Evolutionary conservation across 1,140 invertebrate genomes (phyloP).

Genomic region (Epicauta chinensis): DNA sequence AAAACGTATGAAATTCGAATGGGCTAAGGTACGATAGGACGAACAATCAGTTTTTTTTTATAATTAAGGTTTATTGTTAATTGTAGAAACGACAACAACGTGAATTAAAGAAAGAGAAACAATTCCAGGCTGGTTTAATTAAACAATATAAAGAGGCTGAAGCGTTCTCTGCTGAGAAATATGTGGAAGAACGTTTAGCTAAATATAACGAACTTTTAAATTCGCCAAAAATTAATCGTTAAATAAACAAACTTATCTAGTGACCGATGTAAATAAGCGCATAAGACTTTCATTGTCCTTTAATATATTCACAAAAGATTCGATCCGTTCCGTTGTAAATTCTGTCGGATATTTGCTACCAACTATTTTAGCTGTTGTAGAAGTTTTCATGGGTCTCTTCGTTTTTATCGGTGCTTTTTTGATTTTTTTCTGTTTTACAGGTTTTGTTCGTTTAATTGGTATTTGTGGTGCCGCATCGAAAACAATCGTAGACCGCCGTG

Average conservation of each 20-base stretch:
- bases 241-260: conserved; percentile 8
- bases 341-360: conserved; percentile 4
- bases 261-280: conserved; percentile 30
- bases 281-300: conserved; percentile 34
- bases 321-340: conserved; percentile 33
- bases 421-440: no score
- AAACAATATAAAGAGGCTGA: conserved; percentile 63
- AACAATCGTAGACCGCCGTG: no score
- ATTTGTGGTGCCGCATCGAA: no score
- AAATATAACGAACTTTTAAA: conserved; percentile 2
- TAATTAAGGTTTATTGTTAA: conserved; percentile 5
- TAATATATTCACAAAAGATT: conserved; percentile 31
- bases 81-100: conserved; percentile 55
- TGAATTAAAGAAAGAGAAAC: conserved; percentile 65
- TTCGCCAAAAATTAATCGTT: background rate
- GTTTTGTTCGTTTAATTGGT: no score
- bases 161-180: conserved; percentile 65
- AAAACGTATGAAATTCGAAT: conserved; percentile 68
- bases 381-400: no score
- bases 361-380: no score
- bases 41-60: background rate
- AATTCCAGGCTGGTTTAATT: conserved; percentile 64
- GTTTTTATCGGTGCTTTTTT: no score
- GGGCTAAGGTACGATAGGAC: conserved; percentile 52
- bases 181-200: conserved; percentile 49